A percentile compares a stretch with the other conserved stretches of the same genome.
These are phyloP conservation scores for Python bivittatus DNA, from an alignment of 2,113 vertebrate genomes.

Conservation along the genomic window DNA sequence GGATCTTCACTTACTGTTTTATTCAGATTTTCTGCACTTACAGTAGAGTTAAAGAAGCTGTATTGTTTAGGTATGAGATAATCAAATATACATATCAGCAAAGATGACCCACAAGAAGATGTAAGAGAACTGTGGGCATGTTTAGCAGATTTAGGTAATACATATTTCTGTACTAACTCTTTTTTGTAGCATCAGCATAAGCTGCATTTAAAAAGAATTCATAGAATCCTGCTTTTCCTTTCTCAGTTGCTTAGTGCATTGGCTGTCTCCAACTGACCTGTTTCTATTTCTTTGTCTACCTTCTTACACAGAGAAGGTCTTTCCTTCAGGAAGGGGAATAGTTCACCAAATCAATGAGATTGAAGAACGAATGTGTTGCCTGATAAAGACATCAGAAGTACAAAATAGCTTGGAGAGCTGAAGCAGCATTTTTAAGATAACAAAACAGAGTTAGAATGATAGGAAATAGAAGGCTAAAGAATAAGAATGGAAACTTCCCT, in stretches of 20 bases:
- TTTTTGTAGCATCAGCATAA: too few species aligned
- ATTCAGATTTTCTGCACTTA: not conserved
- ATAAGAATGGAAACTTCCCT: not conserved
- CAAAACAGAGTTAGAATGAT: not conserved
- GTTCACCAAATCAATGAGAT: not conserved
- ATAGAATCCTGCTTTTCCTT: not conserved
- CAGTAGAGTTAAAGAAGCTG: too few species aligned
- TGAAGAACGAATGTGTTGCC: not conserved
- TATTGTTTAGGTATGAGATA: too few species aligned
- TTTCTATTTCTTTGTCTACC: not conserved
- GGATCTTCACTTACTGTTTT: not conserved
- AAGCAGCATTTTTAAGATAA: not conserved
- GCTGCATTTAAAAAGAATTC: not conserved
- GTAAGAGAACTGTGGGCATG: too few species aligned
- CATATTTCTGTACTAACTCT: not conserved
- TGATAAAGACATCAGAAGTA: slow-evolving; percentile 6
- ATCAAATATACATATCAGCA: too few species aligned
- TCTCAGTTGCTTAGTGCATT: not conserved
- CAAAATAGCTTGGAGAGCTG: slow-evolving; percentile 6
- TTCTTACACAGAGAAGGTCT: not conserved
- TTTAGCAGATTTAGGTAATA: too few species aligned
- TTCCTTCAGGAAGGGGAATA: slow-evolving; percentile 22
- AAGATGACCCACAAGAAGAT: too few species aligned
- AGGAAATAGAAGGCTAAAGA: slow-evolving; percentile 1
- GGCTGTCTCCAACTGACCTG: not conserved